phyloP scores from a whole-genome alignment of 2,113 vertebrate genomes.

The Rhombomys opimus region DNA sequence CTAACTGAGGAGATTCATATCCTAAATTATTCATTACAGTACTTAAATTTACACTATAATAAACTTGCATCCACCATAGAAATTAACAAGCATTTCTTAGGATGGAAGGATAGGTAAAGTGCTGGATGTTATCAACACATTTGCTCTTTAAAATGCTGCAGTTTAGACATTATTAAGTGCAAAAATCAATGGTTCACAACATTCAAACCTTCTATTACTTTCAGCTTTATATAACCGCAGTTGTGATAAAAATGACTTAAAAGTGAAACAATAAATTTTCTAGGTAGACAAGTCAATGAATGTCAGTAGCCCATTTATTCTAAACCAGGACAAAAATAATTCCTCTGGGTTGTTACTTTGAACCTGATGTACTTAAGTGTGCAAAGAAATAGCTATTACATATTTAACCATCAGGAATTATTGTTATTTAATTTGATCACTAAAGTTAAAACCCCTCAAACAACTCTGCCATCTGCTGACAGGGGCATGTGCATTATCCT shows the following conservation, averaged over 20 bases:
- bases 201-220: background rate
- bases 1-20: background rate
- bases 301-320: constrained; percentile 48
- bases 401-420: constrained; percentile 62
- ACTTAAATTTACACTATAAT: constrained; percentile 37
- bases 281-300: constrained; percentile 44
- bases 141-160: constrained; percentile 33
- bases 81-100: background rate
- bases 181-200: constrained; percentile 23
- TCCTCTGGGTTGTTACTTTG: constrained; percentile 46
- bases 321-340: constrained; percentile 45
- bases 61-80: constrained; percentile 29
- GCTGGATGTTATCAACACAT: background rate
- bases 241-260: constrained; percentile 39
- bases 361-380: constrained; percentile 45
- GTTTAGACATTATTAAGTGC: background rate
- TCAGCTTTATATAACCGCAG: constrained; percentile 33
- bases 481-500: background rate
- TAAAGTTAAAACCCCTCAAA: constrained; percentile 66
- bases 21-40: constrained; percentile 19
- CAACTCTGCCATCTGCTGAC: background rate
- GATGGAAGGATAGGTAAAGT: background rate
- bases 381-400: constrained; percentile 25
- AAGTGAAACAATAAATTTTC: constrained; percentile 55
- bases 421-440: constrained; percentile 66